Percentiles rank a stretch among this genome's conserved stretches.
These are phyloP conservation scores for Zhuqinia jingwanae DNA, from an alignment of 2,888 invertebrate genomes.

Conservation along the genomic window DNA sequence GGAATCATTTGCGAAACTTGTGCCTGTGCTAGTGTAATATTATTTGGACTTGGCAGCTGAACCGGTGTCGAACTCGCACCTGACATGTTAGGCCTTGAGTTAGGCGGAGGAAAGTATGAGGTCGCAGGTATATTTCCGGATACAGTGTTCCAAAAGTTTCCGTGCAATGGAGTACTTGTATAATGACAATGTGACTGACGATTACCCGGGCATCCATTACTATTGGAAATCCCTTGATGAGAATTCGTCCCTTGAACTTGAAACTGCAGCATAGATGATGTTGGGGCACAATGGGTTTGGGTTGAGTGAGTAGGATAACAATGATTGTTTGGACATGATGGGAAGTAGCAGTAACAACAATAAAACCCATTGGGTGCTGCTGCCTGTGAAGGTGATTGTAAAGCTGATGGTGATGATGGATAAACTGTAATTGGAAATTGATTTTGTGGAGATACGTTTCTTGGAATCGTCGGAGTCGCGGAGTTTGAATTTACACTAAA, in stretches of 20 bases:
- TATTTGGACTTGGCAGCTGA: conserved; percentile 24
- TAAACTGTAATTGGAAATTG: not conserved
- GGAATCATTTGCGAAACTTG: too few species aligned
- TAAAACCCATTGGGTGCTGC: not conserved
- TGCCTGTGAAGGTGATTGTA: not conserved
- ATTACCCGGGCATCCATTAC: not conserved
- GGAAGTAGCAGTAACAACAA: conserved; percentile 32
- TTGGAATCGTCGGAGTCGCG: not conserved
- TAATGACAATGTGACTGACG: not conserved
- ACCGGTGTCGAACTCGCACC: conserved; percentile 6
- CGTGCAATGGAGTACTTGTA: not conserved
- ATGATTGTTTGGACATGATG: not conserved
- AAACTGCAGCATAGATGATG: not conserved
- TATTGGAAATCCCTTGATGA: not conserved
- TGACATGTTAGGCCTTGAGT: conserved; percentile 25
- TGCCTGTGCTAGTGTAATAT: too few species aligned
- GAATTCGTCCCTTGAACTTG: not conserved
- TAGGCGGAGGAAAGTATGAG: not conserved
- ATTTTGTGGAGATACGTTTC: too few species aligned
- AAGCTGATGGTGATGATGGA: not conserved
- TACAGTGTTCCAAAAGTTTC: not conserved
- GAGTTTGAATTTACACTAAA: not conserved
- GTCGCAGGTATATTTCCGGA: not conserved
- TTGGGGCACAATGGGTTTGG: not conserved
- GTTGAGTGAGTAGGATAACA: not conserved